Base-by-base conservation (phyloP, 2,888 invertebrate genomes). In the Alsophila aescularia region DNA sequence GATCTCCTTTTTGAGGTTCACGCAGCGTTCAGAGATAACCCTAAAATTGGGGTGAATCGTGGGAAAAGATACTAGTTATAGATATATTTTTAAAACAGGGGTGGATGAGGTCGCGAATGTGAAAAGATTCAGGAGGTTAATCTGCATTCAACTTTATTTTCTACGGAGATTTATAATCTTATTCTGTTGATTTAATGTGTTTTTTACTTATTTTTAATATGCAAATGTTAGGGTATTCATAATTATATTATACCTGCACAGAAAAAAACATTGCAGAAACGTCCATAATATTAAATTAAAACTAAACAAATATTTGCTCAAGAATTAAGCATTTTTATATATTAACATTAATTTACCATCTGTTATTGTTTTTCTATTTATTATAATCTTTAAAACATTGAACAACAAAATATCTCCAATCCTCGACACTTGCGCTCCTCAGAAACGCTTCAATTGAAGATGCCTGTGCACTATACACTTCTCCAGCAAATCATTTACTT, bases 1-100 rank as follows among this genome's bases (percentile, higher is more conserved):
- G 85, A 88, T 88, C 85, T 81, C 76, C 5, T 24, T 81, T 57
- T 81, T 77, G 70, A 77, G 75, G 73, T 63, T 77, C 79, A 71
- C 66, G 62, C 67, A 57, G 77, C 76, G 77, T 75, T 72, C 53
- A 82, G 65, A 82, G 85, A 89, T 87, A 87, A 87, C 85, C 85
- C 85, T 83, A 85, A 85, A 87, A 83, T 81, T 87, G 79, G 89
- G 89, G 88, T 85, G 87, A 82, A 79, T 79, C 85, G 86, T 86
- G 88, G 80, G 84, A 87, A 88, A 76, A 70, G 64, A 66, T 55
- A 61, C 58, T 62, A 69, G 67, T 67, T 75, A 62, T 67, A 64
- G 58, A 52, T 40, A 29, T 36, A 44, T 60, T 55, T 62, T 58
- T 48, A 18, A 2, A 57, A 62, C 61, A 74, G 67, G 84, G 83